Conservation (phyloP, 2,797 vertebrate genomes). For the Crypturellus tataupa region DNA sequence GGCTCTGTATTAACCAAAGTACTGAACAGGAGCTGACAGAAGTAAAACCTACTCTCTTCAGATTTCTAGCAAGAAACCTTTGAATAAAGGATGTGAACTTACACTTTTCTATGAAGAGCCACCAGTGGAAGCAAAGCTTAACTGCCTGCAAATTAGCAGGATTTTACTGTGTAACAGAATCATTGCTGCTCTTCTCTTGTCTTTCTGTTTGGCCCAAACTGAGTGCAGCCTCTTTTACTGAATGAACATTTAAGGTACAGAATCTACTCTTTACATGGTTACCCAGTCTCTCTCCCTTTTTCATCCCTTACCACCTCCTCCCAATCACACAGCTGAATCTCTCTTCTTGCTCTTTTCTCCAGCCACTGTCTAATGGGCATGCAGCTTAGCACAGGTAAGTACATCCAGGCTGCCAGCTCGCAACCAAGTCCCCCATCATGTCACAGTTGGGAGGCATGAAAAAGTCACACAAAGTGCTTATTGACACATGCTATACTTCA, state of each 20-base stretch:
- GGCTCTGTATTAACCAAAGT: background rate
- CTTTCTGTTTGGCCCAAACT: background rate
- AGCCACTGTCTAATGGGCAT: background rate
- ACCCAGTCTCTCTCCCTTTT: background rate
- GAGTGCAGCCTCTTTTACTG: background rate
- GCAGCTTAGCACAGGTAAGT: background rate
- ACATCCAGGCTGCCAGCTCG: background rate
- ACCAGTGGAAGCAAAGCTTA: background rate
- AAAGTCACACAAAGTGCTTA: background rate
- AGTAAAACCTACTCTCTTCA: background rate
- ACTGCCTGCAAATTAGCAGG: background rate
- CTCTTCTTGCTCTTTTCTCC: background rate
- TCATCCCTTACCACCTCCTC: background rate
- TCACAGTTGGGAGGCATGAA: background rate
- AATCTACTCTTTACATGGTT: background rate
- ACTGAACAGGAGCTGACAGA: background rate
- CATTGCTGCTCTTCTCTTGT: background rate
- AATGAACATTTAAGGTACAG: background rate
- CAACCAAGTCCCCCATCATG: background rate
- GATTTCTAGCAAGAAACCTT: background rate
- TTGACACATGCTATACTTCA: background rate
- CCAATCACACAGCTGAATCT: background rate
- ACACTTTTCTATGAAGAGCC: background rate
- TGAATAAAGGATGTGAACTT: background rate
- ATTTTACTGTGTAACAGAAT: background rate